These are phyloP conservation scores for Neomonachus schauinslandi DNA, from an alignment of 2,113 vertebrate genomes.

Conservation along the genomic window DNA sequence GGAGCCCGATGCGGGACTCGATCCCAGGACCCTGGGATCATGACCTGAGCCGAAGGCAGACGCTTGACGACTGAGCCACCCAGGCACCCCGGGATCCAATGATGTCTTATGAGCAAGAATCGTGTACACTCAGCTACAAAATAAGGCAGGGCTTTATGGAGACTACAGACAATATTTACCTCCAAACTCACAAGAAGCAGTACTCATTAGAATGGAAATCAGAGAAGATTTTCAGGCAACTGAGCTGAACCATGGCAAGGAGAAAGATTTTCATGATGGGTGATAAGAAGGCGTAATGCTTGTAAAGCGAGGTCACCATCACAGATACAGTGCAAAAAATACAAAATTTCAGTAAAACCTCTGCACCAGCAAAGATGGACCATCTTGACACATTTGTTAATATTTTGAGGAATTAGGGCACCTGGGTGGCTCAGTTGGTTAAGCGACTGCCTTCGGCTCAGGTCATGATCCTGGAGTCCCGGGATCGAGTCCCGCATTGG, in stretches of 20 bases:
- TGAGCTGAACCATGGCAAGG: rapidly evolving
- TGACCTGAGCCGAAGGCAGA: no score
- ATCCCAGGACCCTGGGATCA: no score
- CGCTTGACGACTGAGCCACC: no score
- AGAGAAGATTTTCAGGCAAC: not conserved
- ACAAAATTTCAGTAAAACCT: not conserved
- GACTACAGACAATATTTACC: no score
- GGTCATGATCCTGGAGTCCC: no score
- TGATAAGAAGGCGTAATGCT: not conserved
- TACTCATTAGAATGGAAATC: rapidly evolving
- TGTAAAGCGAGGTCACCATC: not conserved
- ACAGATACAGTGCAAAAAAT: not conserved
- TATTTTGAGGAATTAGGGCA: not conserved
- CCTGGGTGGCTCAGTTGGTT: no score
- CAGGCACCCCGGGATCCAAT: no score
- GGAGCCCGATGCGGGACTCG: no score
- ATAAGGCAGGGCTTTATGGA: no score
- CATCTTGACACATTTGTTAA: not conserved
- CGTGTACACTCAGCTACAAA: rapidly evolving
- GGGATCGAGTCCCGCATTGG: no score
- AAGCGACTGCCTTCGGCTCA: no score
- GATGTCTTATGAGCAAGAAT: not conserved
- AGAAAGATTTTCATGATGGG: rapidly evolving
- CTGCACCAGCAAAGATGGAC: rapidly evolving
- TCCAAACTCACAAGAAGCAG: not conserved